Evolutionary conservation across 1,140 invertebrate species (phyloP), one percentile per base, ranked within the genome.

Genomic region (Mycetomoellerius zeteki): DNA sequence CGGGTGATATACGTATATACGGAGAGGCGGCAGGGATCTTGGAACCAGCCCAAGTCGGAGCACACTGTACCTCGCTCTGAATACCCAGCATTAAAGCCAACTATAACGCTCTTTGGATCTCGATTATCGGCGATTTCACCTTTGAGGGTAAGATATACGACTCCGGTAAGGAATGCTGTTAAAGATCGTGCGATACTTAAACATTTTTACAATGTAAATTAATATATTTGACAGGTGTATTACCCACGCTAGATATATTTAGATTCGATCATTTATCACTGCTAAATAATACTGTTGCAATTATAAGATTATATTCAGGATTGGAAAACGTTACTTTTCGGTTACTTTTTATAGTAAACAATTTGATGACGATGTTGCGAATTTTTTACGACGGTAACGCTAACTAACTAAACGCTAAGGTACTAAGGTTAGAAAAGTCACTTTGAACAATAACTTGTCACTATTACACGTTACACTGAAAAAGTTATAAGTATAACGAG

Each of bases 41-140:
- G 65, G 82, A 87, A 60, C 54, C 30, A 43, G 62, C 56, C 62
- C 62, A 50, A 54, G 24, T 47, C 80, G 43, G 56, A 43, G 81
- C 54, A 50, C 72, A 73, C 37, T 76, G 50, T 85, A 84, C 80
- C 56, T 43, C 73, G 60, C 60, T 88, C 67, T 89, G 80, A 91
- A 91, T 91, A 88, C 60, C 87, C 27, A 60, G 60, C 80, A 90
- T 91, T 91, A 91, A 91, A 87, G 80, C 58, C 87, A 85, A 89
- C 84, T 90, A 82, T 90, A 86, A 86, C 72, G 89, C 85, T 90
- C 77, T 90, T 88, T 80, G 86, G 65, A 90, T 90, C 89, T 85
- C 87, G 87, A 91, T 91, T 86, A 90, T 91, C 90, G 67, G 76
- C 71, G 85, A 89, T 62, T 67, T 84, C 50, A 82, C 64, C 77